Percentiles rank a stretch among this genome's conserved stretches.
Conservation (phyloP, 2,113 vertebrate species). For the Pristiophorus japonicus region DNA sequence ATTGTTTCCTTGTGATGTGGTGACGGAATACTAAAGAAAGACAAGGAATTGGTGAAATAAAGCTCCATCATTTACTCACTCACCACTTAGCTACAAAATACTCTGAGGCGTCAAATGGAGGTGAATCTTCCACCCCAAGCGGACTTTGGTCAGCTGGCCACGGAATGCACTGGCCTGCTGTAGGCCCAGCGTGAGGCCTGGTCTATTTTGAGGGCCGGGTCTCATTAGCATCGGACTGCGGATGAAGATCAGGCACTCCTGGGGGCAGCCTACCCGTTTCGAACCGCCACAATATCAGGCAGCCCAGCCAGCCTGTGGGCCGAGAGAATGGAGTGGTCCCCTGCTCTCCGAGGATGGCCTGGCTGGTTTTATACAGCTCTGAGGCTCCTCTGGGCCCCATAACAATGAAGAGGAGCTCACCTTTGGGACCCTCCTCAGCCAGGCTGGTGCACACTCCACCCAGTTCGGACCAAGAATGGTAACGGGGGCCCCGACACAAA, state of each 20-base stretch:
- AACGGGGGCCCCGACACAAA: not conserved
- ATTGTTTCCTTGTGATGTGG: slow-evolving; percentile 85
- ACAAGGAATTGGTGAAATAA: not conserved
- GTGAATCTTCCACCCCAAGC: too few relatives aligned
- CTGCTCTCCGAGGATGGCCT: not conserved
- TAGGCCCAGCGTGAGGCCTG: not conserved
- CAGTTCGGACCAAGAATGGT: not conserved
- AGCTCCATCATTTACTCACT: not conserved
- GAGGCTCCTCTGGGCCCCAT: not conserved
- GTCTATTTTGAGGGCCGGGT: not conserved
- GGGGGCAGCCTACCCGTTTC: not conserved
- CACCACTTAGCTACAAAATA: not conserved
- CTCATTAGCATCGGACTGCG: not conserved
- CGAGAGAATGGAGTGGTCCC: not conserved
- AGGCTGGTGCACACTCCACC: not conserved
- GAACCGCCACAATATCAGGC: not conserved
- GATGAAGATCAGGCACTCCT: not conserved
- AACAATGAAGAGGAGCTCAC: not conserved
- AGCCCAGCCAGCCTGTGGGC: not conserved
- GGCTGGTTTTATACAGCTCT: not conserved
- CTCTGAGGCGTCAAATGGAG: not conserved
- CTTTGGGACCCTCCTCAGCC: not conserved
- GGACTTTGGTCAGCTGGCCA: not conserved
- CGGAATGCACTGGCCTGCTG: not conserved
- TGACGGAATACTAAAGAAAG: slow-evolving; percentile 68